Evolutionary conservation across 2,797 vertebrate genomes (phyloP), one percentile per base, ranked within the genome.

Genomic region (Argentina silus): DNA sequence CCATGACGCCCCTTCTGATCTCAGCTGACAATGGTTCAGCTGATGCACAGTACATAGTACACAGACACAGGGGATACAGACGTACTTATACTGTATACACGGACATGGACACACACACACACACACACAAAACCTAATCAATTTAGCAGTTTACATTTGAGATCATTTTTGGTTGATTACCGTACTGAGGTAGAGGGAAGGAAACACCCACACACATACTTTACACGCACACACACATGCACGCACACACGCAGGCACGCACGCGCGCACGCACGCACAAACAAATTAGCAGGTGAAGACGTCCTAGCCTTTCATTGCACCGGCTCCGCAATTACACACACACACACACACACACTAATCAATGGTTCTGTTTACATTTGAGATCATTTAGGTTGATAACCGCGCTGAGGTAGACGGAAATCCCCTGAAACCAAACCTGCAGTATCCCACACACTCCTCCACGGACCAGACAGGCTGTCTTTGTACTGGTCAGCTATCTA

Each of bases 401-500:
- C 47, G 11, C 6, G 2, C 2, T 57, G 17, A 57, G 14, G 9
- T 21, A 6, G 75, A 71, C 80, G 67, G 78, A 82, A 81, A 80
- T 67, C 42, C 71, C 70, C 74, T 57, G 27, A 36, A 36, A 36
- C 27, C 27, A 21, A 23, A 57, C 9, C 59, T 6, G 55, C 0
- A 74, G 83, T 15, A 3, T n/a, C 15, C 60, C 36, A 15, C 27
- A 27, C 36, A 42, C 27, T 8, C 82, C n/a, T n/a, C 70, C 78
- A 76, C 63, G 70, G 82, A 86, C 66, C 76, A 72, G 67, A 67
- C 70, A 66, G 42, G 57, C 43, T 0, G 3, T 71, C 83, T 87
- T 86, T 88, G 79, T 83, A 87, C 81, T 70, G 51, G 10, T 2
- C 7, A 14, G 50, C 74, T 81, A 84, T 86, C 83, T 87, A 61